Evolutionary conservation across 1,140 invertebrate genomes (phyloP), one percentile per base, ranked within the genome.

Genomic region (Tetranychus cinnabarinus): DNA sequence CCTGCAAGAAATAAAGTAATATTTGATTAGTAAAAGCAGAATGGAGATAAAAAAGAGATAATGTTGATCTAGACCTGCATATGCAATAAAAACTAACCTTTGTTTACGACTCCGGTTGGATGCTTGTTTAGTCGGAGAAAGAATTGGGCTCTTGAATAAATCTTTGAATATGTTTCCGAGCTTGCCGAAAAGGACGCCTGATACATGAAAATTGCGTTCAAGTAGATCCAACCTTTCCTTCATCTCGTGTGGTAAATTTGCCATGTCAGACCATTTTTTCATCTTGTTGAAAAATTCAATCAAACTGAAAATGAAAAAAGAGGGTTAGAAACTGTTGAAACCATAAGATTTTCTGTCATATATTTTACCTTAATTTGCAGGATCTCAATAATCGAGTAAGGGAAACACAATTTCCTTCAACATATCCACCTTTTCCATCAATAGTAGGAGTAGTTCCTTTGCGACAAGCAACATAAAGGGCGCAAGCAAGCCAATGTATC

Each of bases 211-310:
- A 69, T 91, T 95, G 58, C 83, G 79, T 69, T 97, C 85, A 56
- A 97, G 72, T 62, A 81, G 79, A 57, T 88, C 82, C 57, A 97
- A 84, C 72, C 86, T 87, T 33, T 82, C 78, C 61, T 82, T 77
- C 68, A 96, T 89, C 52, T 88, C 84, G 65, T 82, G 79, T 1
- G 86, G 78, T 70, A 93, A 78, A 65, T 83, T 83, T 0, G 87
- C 82, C 89, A 97, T 95, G 66, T 92, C 87, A 54, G 85, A 82
- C 93, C 93, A 97, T 68, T 85, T 85, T 70, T 88, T 87, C 68
- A 91, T 92, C 75, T 96, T 97, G 55, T 80, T 81, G 71, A 97
- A 95, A 75, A 98, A 98, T 65, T 96, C 85, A 62, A 88, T 84
- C 48, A 97, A 77, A 67, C 86, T 89, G 71, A 63, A 77, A 77